phyloP scores from a whole-genome alignment of 2,888 invertebrate genomes.

The Drosophila mulleri region DNA sequence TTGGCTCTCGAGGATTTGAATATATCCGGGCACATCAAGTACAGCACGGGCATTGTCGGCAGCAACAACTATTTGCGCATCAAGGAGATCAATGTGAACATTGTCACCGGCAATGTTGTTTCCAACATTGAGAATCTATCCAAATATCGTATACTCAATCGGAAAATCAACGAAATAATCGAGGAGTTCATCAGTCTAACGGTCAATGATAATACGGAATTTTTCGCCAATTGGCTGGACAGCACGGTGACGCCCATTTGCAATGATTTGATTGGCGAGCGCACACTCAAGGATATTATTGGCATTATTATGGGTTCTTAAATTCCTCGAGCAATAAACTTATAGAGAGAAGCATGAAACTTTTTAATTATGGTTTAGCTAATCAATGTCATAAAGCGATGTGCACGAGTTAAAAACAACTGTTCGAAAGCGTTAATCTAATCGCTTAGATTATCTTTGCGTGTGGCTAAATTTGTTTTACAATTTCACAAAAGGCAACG shows the following conservation, averaged over 20 bases:
- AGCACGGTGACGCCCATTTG: slow-evolving; percentile 56
- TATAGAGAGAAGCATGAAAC: background rate
- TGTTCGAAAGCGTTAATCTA: slow-evolving; percentile 51
- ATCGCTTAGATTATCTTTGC: slow-evolving; percentile 49
- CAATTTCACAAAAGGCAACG: background rate
- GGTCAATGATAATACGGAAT: slow-evolving; percentile 80
- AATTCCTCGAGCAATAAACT: background rate
- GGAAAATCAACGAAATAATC: slow-evolving; percentile 77
- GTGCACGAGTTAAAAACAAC: slow-evolving; percentile 22
- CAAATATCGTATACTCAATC: slow-evolving; percentile 69
- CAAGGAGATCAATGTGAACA: slow-evolving; percentile 64
- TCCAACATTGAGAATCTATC: slow-evolving; percentile 79
- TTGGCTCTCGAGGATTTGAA: slow-evolving; percentile 69
- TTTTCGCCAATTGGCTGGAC: slow-evolving; percentile 63
- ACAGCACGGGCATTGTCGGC: slow-evolving; percentile 59
- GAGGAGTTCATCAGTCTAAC: slow-evolving; percentile 76
- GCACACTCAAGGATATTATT: slow-evolving; percentile 69
- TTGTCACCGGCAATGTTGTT: slow-evolving; percentile 67
- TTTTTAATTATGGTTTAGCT: slow-evolving; percentile 15
- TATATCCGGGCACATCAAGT: slow-evolving; percentile 66
- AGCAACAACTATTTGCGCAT: slow-evolving; percentile 51
- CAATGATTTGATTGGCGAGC: slow-evolving; percentile 75
- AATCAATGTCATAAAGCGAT: slow-evolving; percentile 33
- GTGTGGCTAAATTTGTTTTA: slow-evolving; percentile 6
- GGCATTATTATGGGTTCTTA: slow-evolving; percentile 55